phyloP scores from a whole-genome alignment of 2,113 vertebrate species.

The Herpetotheres cachinnans region DNA sequence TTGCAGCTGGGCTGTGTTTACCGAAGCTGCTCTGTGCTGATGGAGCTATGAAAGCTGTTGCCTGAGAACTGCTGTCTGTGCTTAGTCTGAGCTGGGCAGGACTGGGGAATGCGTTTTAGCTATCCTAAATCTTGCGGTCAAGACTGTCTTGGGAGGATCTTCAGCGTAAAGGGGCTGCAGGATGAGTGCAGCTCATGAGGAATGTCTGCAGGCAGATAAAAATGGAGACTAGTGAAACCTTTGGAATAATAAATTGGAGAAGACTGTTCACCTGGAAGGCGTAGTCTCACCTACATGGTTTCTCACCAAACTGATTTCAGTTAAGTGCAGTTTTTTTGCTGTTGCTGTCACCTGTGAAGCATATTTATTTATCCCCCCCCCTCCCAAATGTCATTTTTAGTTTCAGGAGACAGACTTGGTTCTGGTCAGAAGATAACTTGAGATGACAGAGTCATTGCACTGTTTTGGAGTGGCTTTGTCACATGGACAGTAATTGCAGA shows the following conservation, averaged over 20 bases:
- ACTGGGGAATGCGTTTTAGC: background rate
- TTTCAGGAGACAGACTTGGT: background rate
- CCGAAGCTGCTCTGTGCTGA: background rate
- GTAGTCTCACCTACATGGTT: rapidly evolving
- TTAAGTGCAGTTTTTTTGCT: background rate
- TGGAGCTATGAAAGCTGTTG: background rate
- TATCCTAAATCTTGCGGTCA: background rate
- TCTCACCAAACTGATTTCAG: background rate
- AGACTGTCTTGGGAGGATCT: background rate
- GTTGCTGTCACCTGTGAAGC: background rate
- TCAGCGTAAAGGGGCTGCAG: background rate
- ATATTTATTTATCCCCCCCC: background rate
- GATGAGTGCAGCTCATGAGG: background rate
- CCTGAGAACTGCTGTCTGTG: background rate
- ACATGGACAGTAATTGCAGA: background rate
- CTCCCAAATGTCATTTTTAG: background rate
- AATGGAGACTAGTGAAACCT: background rate
- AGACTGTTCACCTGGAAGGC: background rate
- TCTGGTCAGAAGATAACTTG: background rate
- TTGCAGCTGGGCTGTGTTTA: background rate
- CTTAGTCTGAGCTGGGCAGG: background rate
- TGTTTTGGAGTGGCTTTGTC: background rate
- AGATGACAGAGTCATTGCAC: background rate
- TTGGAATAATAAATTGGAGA: background rate
- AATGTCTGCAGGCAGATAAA: background rate